Evolutionary conservation across 2,113 vertebrate species (phyloP), one percentile per base, ranked within the genome.

Genomic region (Pontoporia blainvillei): DNA sequence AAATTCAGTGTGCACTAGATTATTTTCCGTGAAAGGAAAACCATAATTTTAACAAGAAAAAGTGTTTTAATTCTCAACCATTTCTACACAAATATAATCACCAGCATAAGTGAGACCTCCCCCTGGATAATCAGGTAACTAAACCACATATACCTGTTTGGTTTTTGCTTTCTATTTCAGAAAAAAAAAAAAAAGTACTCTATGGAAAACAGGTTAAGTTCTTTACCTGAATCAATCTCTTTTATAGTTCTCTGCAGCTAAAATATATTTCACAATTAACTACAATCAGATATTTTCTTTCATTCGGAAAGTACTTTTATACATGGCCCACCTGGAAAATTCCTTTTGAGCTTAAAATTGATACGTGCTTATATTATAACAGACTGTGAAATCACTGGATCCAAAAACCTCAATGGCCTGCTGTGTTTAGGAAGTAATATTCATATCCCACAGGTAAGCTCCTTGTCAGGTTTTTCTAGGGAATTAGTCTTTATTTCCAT

Each of bases 341-440:
- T 57, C 90, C 93, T 97, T 97, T 96, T 89, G 76, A 95, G 86
- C 84, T 96, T 92, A 94, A 97, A 97, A 97, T 94, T 95, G 83
- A 73, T 94, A 90, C 36, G 49, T 49, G 54, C 31, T 97, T 96
- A 96, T 94, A 54, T 94, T 89, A 39, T 39, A 94, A 88, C 88
- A 96, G 95, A 96, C 87, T 96, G 93, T 94, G 27, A 95, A 93
- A 97, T 97, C 93, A 91, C 83, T 67, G 69, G 18, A 27, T 91
- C 91, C 87, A 62, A 95, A 95, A 93, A 49, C 93, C 23, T 62
- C 91, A 66, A 39, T 64, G 90, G 72, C 83, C 79, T 86, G 92
- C 39, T 57, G 21, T 67, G 31, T 86, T 89, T 71, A 84, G 31
- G 64, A 94, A 86, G n/a, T 49, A 71, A 84, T 52, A 93, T 86